Percentiles rank a stretch among this genome's conserved stretches.
These are phyloP conservation scores for Hyposoter didymator DNA, from an alignment of 2,888 invertebrate species.

Conservation along the genomic window DNA sequence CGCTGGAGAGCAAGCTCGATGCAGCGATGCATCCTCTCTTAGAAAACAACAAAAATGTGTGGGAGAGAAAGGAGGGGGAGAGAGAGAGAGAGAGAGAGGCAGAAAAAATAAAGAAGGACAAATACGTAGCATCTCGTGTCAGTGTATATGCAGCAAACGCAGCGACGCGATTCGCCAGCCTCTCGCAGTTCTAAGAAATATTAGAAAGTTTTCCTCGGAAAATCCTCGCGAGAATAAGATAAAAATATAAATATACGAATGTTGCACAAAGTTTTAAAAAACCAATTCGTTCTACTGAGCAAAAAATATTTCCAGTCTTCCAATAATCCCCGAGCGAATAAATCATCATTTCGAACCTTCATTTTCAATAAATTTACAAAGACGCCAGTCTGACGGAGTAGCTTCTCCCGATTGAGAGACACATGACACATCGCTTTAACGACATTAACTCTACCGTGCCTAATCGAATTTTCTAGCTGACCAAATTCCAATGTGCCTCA, in stretches of 20 bases:
- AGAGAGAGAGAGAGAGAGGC: background rate
- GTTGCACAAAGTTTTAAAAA: conserved; percentile 3
- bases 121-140: conserved; percentile 15
- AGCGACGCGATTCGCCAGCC: conserved; percentile 43
- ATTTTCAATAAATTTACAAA: background rate
- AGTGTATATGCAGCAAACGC: conserved; percentile 20
- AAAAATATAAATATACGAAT: conserved; percentile 42
- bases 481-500: background rate
- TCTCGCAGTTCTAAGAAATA: conserved; percentile 59
- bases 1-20: conserved; percentile 45
- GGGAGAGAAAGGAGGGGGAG: conserved; percentile 24
- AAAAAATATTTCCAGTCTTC: background rate
- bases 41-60: conserved; percentile 18
- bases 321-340: background rate
- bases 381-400: background rate
- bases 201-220: conserved; percentile 66
- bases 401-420: background rate
- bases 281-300: background rate
- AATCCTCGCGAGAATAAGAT: conserved; percentile 42
- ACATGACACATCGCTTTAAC: conserved; percentile 1
- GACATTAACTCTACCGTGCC: conserved; percentile 1
- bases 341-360: background rate
- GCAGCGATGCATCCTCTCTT: conserved; percentile 46
- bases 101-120: conserved; percentile 2
- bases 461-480: background rate